Percentiles rank a stretch among this genome's conserved stretches.
Evolutionary conservation across 2,797 vertebrate species (phyloP).

Genomic region (Spea hammondii): DNA sequence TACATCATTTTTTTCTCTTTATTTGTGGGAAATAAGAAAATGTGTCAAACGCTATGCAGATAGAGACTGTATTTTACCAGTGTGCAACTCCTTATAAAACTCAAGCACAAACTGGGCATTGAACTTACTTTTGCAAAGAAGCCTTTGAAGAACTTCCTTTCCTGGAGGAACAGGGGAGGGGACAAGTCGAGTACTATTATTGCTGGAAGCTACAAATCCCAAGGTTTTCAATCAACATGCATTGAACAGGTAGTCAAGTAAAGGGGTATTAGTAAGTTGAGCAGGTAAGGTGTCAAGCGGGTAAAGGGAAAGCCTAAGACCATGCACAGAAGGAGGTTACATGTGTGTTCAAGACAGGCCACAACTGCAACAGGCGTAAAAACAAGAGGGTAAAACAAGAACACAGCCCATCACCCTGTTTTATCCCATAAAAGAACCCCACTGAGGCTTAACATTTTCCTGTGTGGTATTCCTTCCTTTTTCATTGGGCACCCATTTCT

Average conservation of each 20-base stretch:
- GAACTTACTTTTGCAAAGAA: conserved; percentile 99
- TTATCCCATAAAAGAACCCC: conserved; percentile 70
- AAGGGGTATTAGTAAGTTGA: conserved; percentile 69
- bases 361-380: conserved; percentile 57
- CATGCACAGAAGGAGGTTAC: conserved; percentile 65
- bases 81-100: conserved; percentile 80
- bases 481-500: neutral
- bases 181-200: conserved; percentile 97
- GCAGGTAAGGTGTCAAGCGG: conserved; percentile 69
- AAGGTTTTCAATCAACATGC: conserved; percentile 75
- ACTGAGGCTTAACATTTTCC: conserved; percentile 39
- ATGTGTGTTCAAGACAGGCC: conserved; percentile 55
- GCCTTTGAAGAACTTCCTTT: conserved; percentile 99
- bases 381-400: conserved; percentile 57
- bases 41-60: conserved; percentile 37
- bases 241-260: conserved; percentile 60
- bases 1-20: too few species aligned
- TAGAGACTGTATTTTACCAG: conserved; percentile 64
- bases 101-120: conserved; percentile 72
- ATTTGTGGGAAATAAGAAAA: neutral
- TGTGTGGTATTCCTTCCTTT: conserved; percentile 3
- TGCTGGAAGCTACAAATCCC: conserved; percentile 78
- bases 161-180: conserved; percentile 95
- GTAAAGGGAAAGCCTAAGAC: conserved; percentile 66
- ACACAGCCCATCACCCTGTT: conserved; percentile 55